Evolutionary conservation across 2,888 invertebrate species (phyloP), one percentile per base, ranked within the genome.

Genomic region (Silvanus unidentatus): DNA sequence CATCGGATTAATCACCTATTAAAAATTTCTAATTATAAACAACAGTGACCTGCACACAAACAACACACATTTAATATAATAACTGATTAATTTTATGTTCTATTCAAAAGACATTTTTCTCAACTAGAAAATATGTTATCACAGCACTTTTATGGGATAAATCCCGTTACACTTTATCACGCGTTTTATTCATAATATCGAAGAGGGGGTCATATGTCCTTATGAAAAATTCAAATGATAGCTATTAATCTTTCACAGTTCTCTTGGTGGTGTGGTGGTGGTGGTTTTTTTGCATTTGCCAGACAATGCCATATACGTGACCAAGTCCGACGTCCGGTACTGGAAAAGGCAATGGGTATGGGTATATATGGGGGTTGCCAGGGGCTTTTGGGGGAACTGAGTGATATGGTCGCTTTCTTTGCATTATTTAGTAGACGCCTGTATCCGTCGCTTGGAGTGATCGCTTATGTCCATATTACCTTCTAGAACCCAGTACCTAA

Each of bases 211-310:
- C 64, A 63, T 65, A 59, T 55, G 59, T 63, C 58, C 60, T 57
- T 59, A 63, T 70, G 64, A 69, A 71, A 66, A 65, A 69, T 69
- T 70, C 65, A 71, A 68, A 68, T 65, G 61, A 65, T 58, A 8
- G 61, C 63, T 61, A 69, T 70, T 68, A 68, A 69, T 70, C 69
- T 69, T 69, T 68, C 55, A 66, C 59, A 54, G 58, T 64, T 61
- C 56, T 58, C 58, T 14, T 22, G 55, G 59, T 57, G 59, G 59
- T n/a, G n/a, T 68, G 22, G 22, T 22, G 22, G 22, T 22, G 32
- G 32, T 32, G 37, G 13, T 13, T 37, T 32, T 62, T 69, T 69
- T 68, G 66, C 68, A 66, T 66, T 37, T 63, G 63, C 52, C 66
- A 65, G 67, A 68, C 66, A 68, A 68, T 69, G 57, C 58, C 53